Evolutionary conservation across 1,140 invertebrate species (phyloP).

Genomic region (Heliothis virescens): DNA sequence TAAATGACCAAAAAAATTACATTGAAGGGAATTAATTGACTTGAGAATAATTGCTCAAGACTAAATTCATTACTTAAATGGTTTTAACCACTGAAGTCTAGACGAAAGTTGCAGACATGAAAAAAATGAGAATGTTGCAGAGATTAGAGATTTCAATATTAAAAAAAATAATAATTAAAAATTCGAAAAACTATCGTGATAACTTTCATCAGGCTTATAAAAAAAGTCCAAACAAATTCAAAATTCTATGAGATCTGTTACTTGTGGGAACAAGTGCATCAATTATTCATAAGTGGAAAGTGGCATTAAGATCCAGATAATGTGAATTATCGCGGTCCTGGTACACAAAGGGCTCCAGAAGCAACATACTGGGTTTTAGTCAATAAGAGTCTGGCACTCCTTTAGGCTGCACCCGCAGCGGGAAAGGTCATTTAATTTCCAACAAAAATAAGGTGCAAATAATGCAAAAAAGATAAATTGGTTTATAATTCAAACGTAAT

Average conservation of each 20-base stretch:
- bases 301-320: constrained; percentile 14
- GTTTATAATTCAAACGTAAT: constrained; percentile 47
- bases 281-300: constrained; percentile 22
- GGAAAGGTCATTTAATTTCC: too few relatives aligned
- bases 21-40: too few relatives aligned
- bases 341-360: too few relatives aligned
- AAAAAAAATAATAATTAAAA: too few relatives aligned
- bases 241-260: constrained; percentile 19
- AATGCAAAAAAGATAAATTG: constrained; percentile 31
- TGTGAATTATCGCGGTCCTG: neutral
- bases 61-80: too few relatives aligned
- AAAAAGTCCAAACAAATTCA: constrained; percentile 37
- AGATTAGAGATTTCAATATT: too few relatives aligned
- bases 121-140: too few relatives aligned
- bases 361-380: too few relatives aligned
- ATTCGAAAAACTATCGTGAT: neutral
- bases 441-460: neutral
- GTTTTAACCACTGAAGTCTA: neutral
- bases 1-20: too few relatives aligned
- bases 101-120: neutral
- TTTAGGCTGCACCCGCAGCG: too few relatives aligned
- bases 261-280: constrained; percentile 31
- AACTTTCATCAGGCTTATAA: neutral
- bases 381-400: too few relatives aligned
- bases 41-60: too few relatives aligned